A percentile compares a stretch with the other conserved stretches of the same genome.
phyloP scores from a whole-genome alignment of 2,888 invertebrate genomes.

The Torymus tubicola region DNA sequence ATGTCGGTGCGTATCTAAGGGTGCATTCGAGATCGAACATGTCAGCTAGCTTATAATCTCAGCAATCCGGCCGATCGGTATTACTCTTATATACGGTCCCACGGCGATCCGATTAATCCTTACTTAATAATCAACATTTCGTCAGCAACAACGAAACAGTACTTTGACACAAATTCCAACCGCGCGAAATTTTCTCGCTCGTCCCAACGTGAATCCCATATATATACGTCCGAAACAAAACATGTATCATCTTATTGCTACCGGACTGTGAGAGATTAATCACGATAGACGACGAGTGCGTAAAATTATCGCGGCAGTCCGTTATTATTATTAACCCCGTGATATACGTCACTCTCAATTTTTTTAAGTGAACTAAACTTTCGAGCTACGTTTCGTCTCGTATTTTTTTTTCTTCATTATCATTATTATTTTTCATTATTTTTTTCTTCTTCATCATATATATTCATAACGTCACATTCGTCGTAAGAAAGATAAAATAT shows the following conservation, averaged over 20 bases:
- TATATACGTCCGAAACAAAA: too few species aligned
- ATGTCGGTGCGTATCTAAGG: slow-evolving; percentile 8
- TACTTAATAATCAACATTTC: slow-evolving; percentile 54
- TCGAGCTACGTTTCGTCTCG: background rate
- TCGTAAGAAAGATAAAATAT: slow-evolving; percentile 54
- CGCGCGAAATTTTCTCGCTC: background rate
- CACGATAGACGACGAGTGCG: too few species aligned
- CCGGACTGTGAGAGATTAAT: too few species aligned
- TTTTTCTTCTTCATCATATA: too few species aligned
- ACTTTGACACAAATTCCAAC: slow-evolving; percentile 31
- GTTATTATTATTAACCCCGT: too few species aligned
- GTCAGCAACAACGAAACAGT: slow-evolving; percentile 17
- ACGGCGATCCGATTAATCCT: slow-evolving; percentile 2
- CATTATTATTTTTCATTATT: too few species aligned
- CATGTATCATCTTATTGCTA: too few species aligned
- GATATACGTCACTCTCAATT: slow-evolving; percentile 50
- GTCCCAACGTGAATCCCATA: background rate
- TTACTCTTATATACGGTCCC: background rate
- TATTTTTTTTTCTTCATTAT: too few species aligned
- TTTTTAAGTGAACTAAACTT: slow-evolving; percentile 54
- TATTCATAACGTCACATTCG: background rate
- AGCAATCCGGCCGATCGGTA: slow-evolving; percentile 32
- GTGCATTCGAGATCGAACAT: slow-evolving; percentile 21
- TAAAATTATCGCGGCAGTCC: too few species aligned
- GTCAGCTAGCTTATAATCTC: background rate